Evolutionary conservation across 1,140 invertebrate genomes (phyloP).

Genomic region (Micrasema longulum): DNA sequence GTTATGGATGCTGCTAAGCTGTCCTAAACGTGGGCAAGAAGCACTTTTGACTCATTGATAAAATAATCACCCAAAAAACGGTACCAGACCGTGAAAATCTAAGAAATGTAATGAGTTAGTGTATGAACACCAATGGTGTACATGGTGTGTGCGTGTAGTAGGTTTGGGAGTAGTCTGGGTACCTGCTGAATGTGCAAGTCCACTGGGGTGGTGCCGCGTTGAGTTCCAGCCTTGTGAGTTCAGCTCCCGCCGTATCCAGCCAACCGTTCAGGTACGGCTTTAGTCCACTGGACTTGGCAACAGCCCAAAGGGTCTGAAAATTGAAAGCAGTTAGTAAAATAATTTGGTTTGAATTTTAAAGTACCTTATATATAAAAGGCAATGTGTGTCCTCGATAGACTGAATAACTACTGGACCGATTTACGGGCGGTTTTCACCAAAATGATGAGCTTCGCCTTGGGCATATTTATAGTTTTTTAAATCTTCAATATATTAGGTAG

Average conservation of each 20-base stretch:
- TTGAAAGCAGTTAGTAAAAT: not conserved
- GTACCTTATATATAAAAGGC: not conserved
- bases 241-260: conserved; percentile 54
- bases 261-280: conserved; percentile 57
- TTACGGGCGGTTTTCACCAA: not conserved
- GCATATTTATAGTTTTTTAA: too few species aligned
- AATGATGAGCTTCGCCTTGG: not conserved
- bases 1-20: too few species aligned
- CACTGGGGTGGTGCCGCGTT: conserved; percentile 64
- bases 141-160: too few species aligned
- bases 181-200: conserved; percentile 64
- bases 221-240: conserved; percentile 59
- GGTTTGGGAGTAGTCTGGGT: conserved; percentile 48
- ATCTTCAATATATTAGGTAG: not conserved
- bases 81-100: too few species aligned
- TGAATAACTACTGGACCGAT: too few species aligned
- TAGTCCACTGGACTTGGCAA: conserved; percentile 57
- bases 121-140: too few species aligned
- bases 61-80: too few species aligned
- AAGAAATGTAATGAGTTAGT: too few species aligned
- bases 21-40: too few species aligned
- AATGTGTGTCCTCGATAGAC: too few species aligned
- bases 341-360: not conserved
- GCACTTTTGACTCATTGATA: too few species aligned
- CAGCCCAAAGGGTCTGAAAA: conserved; percentile 59